These are phyloP conservation scores for Glossophaga mutica DNA, from an alignment of 2,797 vertebrate genomes.

Conservation along the genomic window DNA sequence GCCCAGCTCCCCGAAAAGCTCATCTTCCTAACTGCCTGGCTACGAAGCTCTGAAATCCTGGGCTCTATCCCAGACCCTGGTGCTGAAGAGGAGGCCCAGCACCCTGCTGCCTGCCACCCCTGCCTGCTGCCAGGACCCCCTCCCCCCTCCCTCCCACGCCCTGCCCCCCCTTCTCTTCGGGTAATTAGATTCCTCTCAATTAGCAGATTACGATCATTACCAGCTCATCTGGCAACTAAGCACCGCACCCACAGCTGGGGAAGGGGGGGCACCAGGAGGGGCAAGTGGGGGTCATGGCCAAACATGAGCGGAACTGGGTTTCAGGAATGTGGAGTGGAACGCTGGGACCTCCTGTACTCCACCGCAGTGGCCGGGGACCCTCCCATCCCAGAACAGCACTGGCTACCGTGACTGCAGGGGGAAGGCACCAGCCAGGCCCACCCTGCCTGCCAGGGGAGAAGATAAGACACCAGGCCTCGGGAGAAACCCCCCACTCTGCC, in stretches of 20 bases:
- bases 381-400: constrained; percentile 22
- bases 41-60: neutral
- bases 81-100: neutral
- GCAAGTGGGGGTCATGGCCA: constrained; percentile 57
- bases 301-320: neutral
- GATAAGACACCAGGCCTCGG: constrained; percentile 6
- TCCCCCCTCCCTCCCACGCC: constrained; percentile 60
- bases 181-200: constrained; percentile 80
- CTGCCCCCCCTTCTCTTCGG: constrained; percentile 69
- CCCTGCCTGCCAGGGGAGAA: constrained; percentile 11
- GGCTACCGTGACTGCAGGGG: neutral
- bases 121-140: constrained; percentile 63
- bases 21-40: neutral
- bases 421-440: neutral
- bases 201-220: constrained; percentile 79
- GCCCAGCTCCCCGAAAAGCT: neutral
- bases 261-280: constrained; percentile 42
- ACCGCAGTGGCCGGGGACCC: neutral
- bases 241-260: constrained; percentile 67
- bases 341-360: neutral
- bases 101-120: constrained; percentile 50
- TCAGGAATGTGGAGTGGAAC: neutral
- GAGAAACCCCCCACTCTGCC: constrained; percentile 31
- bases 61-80: constrained; percentile 20
- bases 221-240: constrained; percentile 76